These are phyloP conservation scores for Chrysotoxum bicinctum DNA, from an alignment of 2,888 invertebrate genomes.

Conservation along the genomic window DNA sequence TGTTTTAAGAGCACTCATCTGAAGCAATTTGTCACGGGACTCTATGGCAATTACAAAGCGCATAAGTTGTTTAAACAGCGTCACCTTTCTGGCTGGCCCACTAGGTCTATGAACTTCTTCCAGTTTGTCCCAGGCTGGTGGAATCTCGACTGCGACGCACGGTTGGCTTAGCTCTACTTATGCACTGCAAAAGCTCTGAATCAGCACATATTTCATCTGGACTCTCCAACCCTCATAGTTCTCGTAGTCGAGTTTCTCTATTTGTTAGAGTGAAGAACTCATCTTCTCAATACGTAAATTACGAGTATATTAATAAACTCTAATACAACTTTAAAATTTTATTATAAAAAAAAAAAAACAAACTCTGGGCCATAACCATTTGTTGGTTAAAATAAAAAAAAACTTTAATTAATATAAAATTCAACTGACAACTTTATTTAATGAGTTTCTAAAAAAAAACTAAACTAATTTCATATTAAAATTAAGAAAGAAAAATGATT, in stretches of 20 bases:
- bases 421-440: no score
- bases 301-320: neutral
- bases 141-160: neutral
- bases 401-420: no score
- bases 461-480: no score
- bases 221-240: slow-evolving; percentile 22
- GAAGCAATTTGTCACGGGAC: no score
- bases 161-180: neutral
- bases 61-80: no score
- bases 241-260: slow-evolving; percentile 15
- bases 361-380: neutral
- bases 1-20: no score
- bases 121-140: neutral
- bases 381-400: no score
- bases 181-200: slow-evolving; percentile 9
- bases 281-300: neutral
- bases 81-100: no score
- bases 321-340: neutral
- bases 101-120: no score
- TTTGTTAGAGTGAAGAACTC: slow-evolving; percentile 23
- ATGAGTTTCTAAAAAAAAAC: no score
- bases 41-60: no score
- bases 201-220: slow-evolving; percentile 19
- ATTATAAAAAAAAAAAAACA: neutral
- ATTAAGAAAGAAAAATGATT: no score